These are phyloP conservation scores for Hemitrygon akajei DNA, from an alignment of 2,797 vertebrate genomes.

Conservation along the genomic window DNA sequence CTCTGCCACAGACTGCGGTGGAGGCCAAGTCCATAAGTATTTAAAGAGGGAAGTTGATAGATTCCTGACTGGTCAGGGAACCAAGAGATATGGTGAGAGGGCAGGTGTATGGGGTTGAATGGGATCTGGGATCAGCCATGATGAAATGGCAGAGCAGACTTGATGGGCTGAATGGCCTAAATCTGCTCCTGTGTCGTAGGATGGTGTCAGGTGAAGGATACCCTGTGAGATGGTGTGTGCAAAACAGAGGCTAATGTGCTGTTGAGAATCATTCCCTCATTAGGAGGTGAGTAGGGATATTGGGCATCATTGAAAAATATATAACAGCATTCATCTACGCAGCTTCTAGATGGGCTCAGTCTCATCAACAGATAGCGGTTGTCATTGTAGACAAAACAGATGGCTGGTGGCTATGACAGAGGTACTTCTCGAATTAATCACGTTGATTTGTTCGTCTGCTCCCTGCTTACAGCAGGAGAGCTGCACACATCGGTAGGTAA, in stretches of 20 bases:
- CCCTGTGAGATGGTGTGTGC: background rate
- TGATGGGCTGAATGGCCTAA: no score
- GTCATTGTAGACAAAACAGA: background rate
- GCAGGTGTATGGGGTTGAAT: no score
- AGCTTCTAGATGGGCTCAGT: background rate
- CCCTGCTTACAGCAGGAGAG: background rate
- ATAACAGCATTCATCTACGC: background rate
- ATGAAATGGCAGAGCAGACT: no score
- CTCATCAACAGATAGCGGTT: background rate
- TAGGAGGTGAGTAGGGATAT: no score
- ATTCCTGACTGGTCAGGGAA: no score
- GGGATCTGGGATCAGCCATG: no score
- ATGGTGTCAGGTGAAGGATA: background rate
- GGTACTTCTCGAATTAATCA: background rate
- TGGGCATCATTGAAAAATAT: background rate
- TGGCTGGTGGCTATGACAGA: background rate
- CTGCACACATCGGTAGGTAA: background rate
- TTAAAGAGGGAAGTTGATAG: no score
- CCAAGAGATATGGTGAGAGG: no score
- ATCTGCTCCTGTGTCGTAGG: no score
- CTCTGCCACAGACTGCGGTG: no score
- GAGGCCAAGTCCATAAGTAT: no score
- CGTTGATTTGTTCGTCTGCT: background rate
- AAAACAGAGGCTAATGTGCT: background rate
- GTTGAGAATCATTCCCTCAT: no score